A percentile compares a stretch with the other conserved stretches of the same genome.
Evolutionary conservation across 1,140 invertebrate genomes (phyloP).

Genomic region (Lethocerus indicus): DNA sequence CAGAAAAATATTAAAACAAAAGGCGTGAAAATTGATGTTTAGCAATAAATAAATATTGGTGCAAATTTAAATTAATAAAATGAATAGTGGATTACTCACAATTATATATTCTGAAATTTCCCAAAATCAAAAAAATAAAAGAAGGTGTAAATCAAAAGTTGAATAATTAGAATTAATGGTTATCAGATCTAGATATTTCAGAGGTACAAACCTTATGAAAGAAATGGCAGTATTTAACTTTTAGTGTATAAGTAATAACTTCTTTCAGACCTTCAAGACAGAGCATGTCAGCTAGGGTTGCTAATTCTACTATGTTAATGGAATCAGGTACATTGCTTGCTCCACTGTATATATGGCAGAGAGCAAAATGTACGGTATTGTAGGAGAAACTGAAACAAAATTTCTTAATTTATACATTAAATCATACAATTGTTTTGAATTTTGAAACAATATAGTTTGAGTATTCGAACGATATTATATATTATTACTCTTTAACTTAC

Average conservation of each 20-base stretch:
- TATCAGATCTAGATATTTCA: too few species aligned
- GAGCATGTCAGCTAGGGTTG: constrained; percentile 71
- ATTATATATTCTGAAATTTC: too few species aligned
- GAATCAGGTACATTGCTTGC: constrained; percentile 66
- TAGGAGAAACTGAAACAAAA: constrained; percentile 49
- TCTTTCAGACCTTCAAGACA: constrained; percentile 78
- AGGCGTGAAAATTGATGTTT: too few species aligned
- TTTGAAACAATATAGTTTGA: too few species aligned
- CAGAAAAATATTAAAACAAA: too few species aligned
- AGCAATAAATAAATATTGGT: too few species aligned
- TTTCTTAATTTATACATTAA: neutral
- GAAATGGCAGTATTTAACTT: constrained; percentile 79
- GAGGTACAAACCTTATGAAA: constrained; percentile 67
- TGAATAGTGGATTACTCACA: too few species aligned
- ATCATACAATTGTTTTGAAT: neutral
- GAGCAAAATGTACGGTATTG: constrained; percentile 66
- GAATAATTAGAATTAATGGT: too few species aligned
- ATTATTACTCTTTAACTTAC: constrained; percentile 29
- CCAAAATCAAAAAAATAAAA: too few species aligned
- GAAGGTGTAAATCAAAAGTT: too few species aligned
- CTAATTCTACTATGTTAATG: constrained; percentile 68
- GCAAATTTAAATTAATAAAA: too few species aligned
- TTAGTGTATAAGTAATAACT: constrained; percentile 69
- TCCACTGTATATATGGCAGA: constrained; percentile 85
- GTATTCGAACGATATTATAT: too few species aligned